Conservation (phyloP, 2,797 vertebrate species). For the Thripadectes ignobilis region DNA sequence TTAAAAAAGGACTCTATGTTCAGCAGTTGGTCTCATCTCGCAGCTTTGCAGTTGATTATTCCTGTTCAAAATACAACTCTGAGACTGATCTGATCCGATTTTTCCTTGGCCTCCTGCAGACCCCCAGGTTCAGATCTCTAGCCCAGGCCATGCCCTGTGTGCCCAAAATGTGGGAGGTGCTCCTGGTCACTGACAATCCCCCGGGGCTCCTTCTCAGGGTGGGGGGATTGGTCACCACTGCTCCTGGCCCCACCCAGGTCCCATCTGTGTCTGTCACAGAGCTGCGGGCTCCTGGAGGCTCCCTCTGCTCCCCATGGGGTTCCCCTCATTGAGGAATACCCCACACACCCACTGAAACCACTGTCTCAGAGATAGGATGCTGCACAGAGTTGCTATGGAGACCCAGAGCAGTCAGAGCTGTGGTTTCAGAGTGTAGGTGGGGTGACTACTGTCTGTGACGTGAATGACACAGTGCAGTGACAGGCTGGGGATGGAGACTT, state of each 20-base stretch:
- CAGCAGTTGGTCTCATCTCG: neutral
- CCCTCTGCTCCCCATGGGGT: neutral
- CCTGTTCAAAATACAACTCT: neutral
- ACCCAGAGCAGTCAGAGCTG: neutral
- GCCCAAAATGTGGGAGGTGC: neutral
- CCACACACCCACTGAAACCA: neutral
- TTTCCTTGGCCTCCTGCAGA: neutral
- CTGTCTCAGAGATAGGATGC: neutral
- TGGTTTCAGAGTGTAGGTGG: neutral
- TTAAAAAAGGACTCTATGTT: neutral
- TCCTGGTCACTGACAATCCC: neutral
- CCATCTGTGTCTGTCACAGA: neutral
- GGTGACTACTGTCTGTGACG: neutral
- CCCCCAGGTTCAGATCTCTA: neutral
- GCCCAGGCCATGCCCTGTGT: neutral
- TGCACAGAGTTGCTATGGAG: neutral
- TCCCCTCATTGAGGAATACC: neutral
- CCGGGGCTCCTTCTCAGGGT: neutral
- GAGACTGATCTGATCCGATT: neutral
- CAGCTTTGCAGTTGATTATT: neutral
- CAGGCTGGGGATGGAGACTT: neutral
- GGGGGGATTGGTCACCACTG: neutral
- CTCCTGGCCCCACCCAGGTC: neutral
- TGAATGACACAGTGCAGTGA: neutral
- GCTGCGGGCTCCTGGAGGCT: neutral